A percentile compares a stretch with the other conserved stretches of the same genome.
These are phyloP conservation scores for Gisinianus flammeolus DNA, from an alignment of 2,888 invertebrate species.

Conservation along the genomic window DNA sequence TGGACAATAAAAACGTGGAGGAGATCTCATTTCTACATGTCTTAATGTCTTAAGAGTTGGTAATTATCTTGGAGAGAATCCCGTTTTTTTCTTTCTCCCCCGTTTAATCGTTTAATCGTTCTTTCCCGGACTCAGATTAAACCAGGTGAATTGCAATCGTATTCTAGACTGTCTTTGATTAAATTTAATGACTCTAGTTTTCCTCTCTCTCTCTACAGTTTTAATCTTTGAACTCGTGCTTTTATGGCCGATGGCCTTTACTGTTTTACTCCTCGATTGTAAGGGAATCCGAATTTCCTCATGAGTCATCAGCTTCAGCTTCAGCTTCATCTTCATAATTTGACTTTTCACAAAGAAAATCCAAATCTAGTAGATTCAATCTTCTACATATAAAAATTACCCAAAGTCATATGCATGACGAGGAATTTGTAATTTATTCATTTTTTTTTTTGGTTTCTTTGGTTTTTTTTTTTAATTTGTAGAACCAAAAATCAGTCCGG, in stretches of 20 bases:
- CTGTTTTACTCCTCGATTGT: too few species aligned
- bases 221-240: too few species aligned
- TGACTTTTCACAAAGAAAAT: too few species aligned
- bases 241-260: too few species aligned
- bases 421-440: not conserved
- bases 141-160: constrained; percentile 1
- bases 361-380: too few species aligned
- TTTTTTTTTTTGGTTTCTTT: constrained; percentile 17
- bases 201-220: not conserved
- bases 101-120: not conserved
- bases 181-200: not conserved
- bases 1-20: not conserved
- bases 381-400: too few species aligned
- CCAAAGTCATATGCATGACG: not conserved
- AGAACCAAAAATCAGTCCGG: constrained; percentile 88
- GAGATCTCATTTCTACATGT: not conserved
- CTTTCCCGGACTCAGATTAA: too few species aligned
- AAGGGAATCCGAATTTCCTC: too few species aligned
- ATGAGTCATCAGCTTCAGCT: too few species aligned
- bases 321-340: too few species aligned
- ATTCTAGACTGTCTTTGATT: not conserved
- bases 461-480: constrained; percentile 59
- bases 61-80: not conserved
- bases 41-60: not conserved
- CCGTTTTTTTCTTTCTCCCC: not conserved